Base-by-base conservation (phyloP, 1,140 invertebrate species). In the Anoplolepis gracilipes region DNA sequence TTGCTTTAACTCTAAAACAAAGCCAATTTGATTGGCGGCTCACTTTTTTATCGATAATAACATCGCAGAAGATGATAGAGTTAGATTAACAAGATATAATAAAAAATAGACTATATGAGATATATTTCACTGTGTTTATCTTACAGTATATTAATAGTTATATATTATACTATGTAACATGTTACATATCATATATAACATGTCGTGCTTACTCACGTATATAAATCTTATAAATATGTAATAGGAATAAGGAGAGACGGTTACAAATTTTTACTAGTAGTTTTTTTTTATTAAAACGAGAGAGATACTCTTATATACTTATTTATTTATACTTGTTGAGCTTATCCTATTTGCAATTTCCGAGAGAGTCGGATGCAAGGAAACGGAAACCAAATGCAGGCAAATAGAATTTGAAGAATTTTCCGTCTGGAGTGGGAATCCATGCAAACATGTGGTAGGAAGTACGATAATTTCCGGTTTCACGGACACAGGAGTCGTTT, bases 341-440 rank as follows among this genome's bases (percentile, higher is more conserved):
- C 55, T 1, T 55, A 28, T 2, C 13, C 33, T 46, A 46, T 64
- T 16, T 28, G 19, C 36, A 7, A 72, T 82, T 72, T 82, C 53
- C 64, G 49, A 30, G 65, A 70, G 22, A 16, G 53, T 72, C 67
- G 36, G 36, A 46, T 59, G 64, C 67, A 59, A 25, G 3, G 6
- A 30, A 42, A 55, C 10, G 46, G 49, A 46, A 72, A 59, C 67
- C 36, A 72, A 82, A 42, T 81, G 65, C 49, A 81, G 19, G 33
- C 33, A 30, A 25, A 57, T 70, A 72, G 65, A 72, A 82, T 82
- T 19, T 16, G 53, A 82, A 82, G 39, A 73, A 82, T 72, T 72
- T 81, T 46, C 13, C 22, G 13, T 22, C 19, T 46, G 78, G 13
- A 16, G 46, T 57, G 53, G 22, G 57, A 42, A 46, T 69, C 8